phyloP scores from a whole-genome alignment of 2,888 invertebrate genomes.

The Thumatha senex region DNA sequence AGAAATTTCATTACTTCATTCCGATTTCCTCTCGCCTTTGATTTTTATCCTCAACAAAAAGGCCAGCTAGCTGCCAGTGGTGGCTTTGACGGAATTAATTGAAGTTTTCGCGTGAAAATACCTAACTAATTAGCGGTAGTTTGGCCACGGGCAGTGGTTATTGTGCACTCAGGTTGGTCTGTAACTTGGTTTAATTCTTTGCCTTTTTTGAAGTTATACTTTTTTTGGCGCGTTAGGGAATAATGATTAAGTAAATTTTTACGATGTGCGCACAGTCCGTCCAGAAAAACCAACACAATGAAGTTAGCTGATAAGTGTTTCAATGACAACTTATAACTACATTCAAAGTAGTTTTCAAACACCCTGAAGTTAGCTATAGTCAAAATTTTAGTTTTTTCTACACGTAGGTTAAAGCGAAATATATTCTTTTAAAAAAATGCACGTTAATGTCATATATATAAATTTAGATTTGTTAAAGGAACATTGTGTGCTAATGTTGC shows the following conservation, averaged over 20 bases:
- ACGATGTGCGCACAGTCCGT: too few species aligned
- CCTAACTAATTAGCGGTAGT: slow-evolving; percentile 65
- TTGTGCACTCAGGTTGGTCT: slow-evolving; percentile 36
- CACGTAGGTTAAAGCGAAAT: too few species aligned
- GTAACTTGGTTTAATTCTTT: slow-evolving; percentile 32
- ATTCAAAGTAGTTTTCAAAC: too few species aligned
- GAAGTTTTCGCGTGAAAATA: slow-evolving; percentile 71
- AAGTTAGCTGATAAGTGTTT: too few species aligned
- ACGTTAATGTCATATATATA: slow-evolving; percentile 6
- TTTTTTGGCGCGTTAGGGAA: too few species aligned
- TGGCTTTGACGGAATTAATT: slow-evolving; percentile 69
- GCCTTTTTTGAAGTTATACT: slow-evolving; percentile 27
- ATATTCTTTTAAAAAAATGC: slow-evolving; percentile 2
- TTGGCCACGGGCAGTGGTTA: slow-evolving; percentile 37
- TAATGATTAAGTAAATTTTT: too few species aligned
- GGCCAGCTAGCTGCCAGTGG: slow-evolving; percentile 41
- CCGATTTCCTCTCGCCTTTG: slow-evolving; percentile 57
- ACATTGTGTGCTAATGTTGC: slow-evolving; percentile 2
- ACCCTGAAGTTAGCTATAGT: too few species aligned
- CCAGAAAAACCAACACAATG: too few species aligned
- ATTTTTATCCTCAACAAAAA: slow-evolving; percentile 55
- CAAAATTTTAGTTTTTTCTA: too few species aligned
- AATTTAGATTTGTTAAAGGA: slow-evolving; percentile 7
- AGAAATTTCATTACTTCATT: slow-evolving; percentile 61
- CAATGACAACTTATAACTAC: too few species aligned